These are phyloP conservation scores for Phyllostomus hastatus DNA, from an alignment of 2,113 vertebrate species.

Conservation along the genomic window DNA sequence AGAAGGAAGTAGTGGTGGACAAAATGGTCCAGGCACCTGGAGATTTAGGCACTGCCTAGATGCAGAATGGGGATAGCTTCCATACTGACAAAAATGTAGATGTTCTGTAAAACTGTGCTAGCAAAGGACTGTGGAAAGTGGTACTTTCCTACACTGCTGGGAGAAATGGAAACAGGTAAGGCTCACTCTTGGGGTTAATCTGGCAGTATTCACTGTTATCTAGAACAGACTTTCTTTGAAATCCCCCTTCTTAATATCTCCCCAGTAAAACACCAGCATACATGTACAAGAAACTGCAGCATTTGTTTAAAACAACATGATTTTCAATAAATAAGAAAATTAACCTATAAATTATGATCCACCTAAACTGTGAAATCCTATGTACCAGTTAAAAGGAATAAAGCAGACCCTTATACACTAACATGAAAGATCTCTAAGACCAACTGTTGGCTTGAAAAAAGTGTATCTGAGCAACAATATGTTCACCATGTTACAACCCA, in stretches of 20 bases:
- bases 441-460: background rate
- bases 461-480: background rate
- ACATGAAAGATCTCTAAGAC: background rate
- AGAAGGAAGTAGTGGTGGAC: background rate
- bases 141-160: background rate
- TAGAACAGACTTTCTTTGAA: background rate
- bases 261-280: background rate
- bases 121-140: background rate
- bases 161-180: background rate
- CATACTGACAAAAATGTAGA: background rate
- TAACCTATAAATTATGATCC: background rate
- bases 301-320: background rate
- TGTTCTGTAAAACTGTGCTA: background rate
- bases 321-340: background rate
- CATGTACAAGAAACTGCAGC: background rate
- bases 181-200: background rate
- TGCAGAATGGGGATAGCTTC: too few species aligned
- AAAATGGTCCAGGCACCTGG: background rate
- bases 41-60: background rate
- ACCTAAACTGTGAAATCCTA: background rate
- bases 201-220: background rate
- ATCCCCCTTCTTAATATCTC: background rate
- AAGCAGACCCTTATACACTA: background rate
- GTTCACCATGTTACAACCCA: background rate
- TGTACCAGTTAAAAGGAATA: background rate